These are phyloP conservation scores for Microtus pennsylvanicus DNA, from an alignment of 2,113 vertebrate species.

Conservation along the genomic window DNA sequence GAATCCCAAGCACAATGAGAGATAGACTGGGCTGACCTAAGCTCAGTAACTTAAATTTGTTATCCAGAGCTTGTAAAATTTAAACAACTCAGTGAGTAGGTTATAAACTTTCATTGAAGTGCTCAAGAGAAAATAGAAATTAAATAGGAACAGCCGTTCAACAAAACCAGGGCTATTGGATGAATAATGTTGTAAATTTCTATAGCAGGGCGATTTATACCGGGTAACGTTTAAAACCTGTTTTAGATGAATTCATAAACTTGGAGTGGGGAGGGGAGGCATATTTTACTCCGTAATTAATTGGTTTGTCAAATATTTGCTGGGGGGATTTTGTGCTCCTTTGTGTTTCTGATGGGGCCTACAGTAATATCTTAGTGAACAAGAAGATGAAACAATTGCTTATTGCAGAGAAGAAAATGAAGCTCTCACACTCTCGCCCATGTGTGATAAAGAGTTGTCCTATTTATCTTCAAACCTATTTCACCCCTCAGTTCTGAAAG, in stretches of 20 bases:
- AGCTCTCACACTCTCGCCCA: neutral
- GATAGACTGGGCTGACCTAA: neutral
- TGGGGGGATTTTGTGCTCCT: neutral
- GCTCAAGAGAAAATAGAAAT: neutral
- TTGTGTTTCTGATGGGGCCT: neutral
- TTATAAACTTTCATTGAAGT: neutral
- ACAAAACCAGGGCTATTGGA: neutral
- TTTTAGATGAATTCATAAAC: slow-evolving; percentile 28
- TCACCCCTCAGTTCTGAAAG: neutral
- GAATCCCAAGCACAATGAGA: neutral
- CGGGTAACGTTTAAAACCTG: neutral
- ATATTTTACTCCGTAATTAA: neutral
- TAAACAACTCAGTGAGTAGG: neutral
- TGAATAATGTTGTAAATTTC: neutral
- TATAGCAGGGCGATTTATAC: neutral
- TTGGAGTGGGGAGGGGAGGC: neutral
- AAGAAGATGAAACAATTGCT: neutral
- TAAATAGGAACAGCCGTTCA: neutral
- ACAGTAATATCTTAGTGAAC: neutral
- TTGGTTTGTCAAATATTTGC: neutral
- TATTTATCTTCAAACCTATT: neutral
- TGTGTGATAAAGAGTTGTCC: neutral
- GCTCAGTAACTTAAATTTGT: neutral
- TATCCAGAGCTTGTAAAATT: slow-evolving; percentile 19
- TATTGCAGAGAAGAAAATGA: neutral